Conservation (phyloP, 2,113 vertebrate genomes). For the Mellivora capensis region DNA sequence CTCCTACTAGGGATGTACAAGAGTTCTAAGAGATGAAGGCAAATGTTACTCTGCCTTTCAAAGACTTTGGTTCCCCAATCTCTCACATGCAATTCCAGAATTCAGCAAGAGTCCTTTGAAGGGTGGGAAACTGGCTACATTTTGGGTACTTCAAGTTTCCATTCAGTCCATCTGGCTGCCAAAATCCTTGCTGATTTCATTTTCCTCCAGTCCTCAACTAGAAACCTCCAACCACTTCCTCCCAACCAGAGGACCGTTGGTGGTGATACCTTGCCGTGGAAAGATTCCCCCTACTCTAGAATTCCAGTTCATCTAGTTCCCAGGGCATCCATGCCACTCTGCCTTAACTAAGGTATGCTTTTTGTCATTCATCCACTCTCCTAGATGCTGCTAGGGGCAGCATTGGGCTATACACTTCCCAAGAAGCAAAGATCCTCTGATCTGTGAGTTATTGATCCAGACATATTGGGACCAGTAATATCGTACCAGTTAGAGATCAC, state of each 20-base stretch:
- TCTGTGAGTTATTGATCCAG: not conserved
- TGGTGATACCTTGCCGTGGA: too few relatives aligned
- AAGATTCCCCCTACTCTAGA: not conserved
- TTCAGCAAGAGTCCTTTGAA: not conserved
- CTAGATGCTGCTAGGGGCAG: not conserved
- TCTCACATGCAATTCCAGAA: not conserved
- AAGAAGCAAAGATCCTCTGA: not conserved
- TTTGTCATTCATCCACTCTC: not conserved
- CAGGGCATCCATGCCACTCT: not conserved
- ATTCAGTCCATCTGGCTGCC: not conserved
- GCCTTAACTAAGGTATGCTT: not conserved
- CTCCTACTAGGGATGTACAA: not conserved
- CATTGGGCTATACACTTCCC: not conserved
- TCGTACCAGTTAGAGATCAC: not conserved
- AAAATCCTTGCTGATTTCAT: not conserved
- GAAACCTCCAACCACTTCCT: not conserved
- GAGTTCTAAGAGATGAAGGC: not conserved
- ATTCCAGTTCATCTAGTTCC: not conserved
- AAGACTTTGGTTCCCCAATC: not conserved
- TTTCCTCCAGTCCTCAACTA: not conserved
- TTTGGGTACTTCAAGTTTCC: not conserved
- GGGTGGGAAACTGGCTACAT: not conserved
- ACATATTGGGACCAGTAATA: not conserved
- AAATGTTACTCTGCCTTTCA: not conserved
- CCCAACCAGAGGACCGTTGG: not conserved